Evolutionary conservation across 2,888 invertebrate species (phyloP), one percentile per base, ranked within the genome.

Genomic region (Dexiosoma caninum): DNA sequence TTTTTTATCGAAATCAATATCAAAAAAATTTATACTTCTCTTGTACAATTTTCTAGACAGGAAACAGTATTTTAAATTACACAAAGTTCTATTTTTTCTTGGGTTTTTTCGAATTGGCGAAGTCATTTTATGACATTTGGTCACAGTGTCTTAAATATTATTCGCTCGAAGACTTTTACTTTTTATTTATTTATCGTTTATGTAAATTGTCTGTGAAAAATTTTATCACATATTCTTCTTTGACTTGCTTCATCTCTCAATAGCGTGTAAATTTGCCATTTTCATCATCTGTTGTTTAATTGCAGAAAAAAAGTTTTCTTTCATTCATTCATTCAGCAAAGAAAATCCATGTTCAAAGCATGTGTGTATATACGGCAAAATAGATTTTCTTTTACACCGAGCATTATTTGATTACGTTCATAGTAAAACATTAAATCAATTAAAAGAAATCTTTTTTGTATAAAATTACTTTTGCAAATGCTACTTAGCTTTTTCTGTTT

Each of bases 111-210:
- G n/a, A 27, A 27, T 27, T 6, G 27, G 6, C 27, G 3, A 5
- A 27, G 3, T 5, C 27, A 27, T 27, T 27, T 27, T 3, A 12
- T n/a, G n/a, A n/a, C 19, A 19, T 3, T 21, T 46, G 49, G 49
- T 49, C 23, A 49, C 49, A 49, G 23, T 49, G 49, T 6, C 7
- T 23, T n/a, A n/a, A n/a, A 19, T 2, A 1, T 19, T 35, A 9
- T 14, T 37, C 14, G 21, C 9, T 57, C 57, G 35, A 71, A 70
- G 66, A 80, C 80, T 80, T 80, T 80, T 80, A 80, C 80, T 80
- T 80, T 80, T 70, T 60, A 62, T 75, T 70, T 57, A 27, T 74
- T 23, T 19, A 64, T 64, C 62, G 53, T 16, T 23, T 16, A 27
- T 27, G 27, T 27, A 75, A 67, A 67, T 27, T 53, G 60, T 35